Base-by-base conservation (phyloP, 2,113 vertebrate genomes). In the Dicaeum eximium region DNA sequence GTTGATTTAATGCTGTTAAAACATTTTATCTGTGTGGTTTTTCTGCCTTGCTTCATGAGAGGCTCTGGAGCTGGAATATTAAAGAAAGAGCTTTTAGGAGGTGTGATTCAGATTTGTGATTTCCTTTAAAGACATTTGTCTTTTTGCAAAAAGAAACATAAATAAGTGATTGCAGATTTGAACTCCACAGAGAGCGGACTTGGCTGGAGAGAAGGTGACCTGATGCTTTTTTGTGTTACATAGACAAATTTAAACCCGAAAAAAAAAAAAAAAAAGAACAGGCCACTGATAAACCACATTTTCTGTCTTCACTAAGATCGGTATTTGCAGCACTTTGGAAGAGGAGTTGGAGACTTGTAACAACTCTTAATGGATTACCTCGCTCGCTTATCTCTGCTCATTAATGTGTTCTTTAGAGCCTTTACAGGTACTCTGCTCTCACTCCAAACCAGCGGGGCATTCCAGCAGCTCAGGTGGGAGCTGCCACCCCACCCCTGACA, bases 371-470 rank as follows among this genome's bases (percentile, higher is more conserved):
- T 30, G 15, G 10, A 30, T 42, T 7, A 1, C 4, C 16, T 11
- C 7, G 21, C 14, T 19, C 11, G 2, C 3, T 48, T 42, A 0
- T n/a, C 45, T 75, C 20, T 31, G 12, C 3, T 20, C 28, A 13
- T 48, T 56, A 3, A 2, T 2, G 28, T 18, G 5, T 44, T 11
- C n/a, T 54, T 56, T 3, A 11, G 20, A 90, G 44, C 20, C 47
- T 71, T 74, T 24, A 2, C 30, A 44, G 69, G 5, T 10, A 9
- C n/a, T 69, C 53, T 44, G 70, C 44, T 1, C 25, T n/a, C 37
- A 44, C 23, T 66, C 27, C 6, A 13, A 33, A 17, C 24, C 23
- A 13, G 15, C 15, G 8, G 35, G 4, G 13, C 31, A 10, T 13
- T 33, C 51, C 6, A 40, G 4, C 21, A 2, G 54, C 5, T 19